These are phyloP conservation scores for Dasysyrphus tricinctus DNA, from an alignment of 2,888 invertebrate genomes.

Conservation along the genomic window DNA sequence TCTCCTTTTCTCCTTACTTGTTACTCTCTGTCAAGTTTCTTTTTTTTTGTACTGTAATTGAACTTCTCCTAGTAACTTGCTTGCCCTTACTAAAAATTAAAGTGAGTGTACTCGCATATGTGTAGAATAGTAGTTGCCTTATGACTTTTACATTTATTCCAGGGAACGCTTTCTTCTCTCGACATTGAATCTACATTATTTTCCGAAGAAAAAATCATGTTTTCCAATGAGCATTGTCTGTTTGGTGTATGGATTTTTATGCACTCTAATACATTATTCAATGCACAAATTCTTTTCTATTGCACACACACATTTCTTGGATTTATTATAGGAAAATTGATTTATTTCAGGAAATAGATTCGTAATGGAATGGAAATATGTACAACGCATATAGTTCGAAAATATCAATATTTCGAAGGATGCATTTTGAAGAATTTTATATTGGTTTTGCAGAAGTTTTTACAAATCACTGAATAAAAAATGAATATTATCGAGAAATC, in stretches of 20 bases:
- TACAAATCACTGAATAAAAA: not conserved
- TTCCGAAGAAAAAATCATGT: constrained; percentile 3
- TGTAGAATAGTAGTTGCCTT: not conserved
- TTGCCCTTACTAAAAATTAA: not conserved
- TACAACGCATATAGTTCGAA: not conserved
- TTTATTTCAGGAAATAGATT: constrained; percentile 10
- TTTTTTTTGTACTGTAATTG: no score
- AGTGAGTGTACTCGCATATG: not conserved
- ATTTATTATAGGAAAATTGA: not conserved
- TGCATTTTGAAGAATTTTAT: not conserved
- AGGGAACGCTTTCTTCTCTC: not conserved
- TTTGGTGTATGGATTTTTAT: not conserved
- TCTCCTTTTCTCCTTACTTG: no score
- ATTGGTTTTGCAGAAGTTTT: not conserved
- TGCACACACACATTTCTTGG: not conserved
- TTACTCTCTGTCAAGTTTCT: not conserved
- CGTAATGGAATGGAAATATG: not conserved
- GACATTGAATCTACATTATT: not conserved
- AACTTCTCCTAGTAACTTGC: not conserved
- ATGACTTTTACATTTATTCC: not conserved
- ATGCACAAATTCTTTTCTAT: not conserved
- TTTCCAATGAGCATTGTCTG: not conserved
- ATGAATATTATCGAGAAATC: not conserved
- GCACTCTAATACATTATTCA: constrained; percentile 1
- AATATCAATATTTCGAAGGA: not conserved